Evolutionary conservation across 2,113 vertebrate species (phyloP).

Genomic region (Picathartes gymnocephalus): DNA sequence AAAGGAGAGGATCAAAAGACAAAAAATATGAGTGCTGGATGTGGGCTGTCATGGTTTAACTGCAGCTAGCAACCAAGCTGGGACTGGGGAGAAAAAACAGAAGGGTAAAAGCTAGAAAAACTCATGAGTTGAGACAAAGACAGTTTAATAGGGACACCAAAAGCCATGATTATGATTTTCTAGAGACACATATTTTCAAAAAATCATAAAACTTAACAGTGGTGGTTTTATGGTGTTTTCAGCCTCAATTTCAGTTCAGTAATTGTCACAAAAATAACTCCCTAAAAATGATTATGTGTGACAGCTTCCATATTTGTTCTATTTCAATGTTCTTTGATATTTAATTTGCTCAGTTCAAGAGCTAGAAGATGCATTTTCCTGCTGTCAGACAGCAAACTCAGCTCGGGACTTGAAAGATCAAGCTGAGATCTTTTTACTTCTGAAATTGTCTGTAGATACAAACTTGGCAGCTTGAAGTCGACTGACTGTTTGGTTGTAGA

Average conservation of each 20-base stretch:
- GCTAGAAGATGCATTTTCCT: neutral
- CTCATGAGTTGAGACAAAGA: neutral
- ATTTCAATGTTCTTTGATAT: conserved; percentile 25
- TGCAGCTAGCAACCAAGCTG: neutral
- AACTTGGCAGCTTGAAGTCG: neutral
- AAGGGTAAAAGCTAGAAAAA: neutral
- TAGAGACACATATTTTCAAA: neutral
- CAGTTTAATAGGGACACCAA: neutral
- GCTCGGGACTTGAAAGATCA: neutral
- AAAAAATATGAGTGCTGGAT: neutral
- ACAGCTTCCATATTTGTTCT: conserved; percentile 30
- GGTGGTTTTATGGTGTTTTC: neutral
- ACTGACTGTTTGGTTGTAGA: neutral
- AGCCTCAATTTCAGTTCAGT: neutral
- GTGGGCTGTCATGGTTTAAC: neutral
- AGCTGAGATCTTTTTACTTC: neutral
- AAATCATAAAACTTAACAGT: neutral
- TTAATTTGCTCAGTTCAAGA: conserved; percentile 24
- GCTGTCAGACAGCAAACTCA: conserved; percentile 6
- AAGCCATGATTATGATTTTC: neutral
- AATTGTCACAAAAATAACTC: neutral
- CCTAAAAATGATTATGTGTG: neutral
- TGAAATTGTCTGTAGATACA: neutral
- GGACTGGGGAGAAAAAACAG: neutral
- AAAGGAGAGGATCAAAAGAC: neutral